Evolutionary conservation across 2,888 invertebrate genomes (phyloP).

Genomic region (Spilosoma lubricipeda): DNA sequence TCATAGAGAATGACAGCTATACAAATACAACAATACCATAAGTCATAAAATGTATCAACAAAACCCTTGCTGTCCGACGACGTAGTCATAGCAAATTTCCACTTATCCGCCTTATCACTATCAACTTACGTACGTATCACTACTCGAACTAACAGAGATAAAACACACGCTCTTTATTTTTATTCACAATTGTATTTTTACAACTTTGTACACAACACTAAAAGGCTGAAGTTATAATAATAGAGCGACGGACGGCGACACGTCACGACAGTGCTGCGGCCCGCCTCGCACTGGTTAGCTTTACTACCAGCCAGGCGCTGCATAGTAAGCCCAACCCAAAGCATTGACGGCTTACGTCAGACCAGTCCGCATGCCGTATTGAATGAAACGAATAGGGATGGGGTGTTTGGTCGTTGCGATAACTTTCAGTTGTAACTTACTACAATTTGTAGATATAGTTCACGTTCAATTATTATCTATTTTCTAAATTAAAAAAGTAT

Average conservation of each 20-base stretch:
- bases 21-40: slow-evolving; percentile 42
- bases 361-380: slow-evolving; percentile 69
- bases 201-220: slow-evolving; percentile 52
- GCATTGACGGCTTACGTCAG: slow-evolving; percentile 80
- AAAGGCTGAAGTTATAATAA: slow-evolving; percentile 41
- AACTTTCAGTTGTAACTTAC: neutral
- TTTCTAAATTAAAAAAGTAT: neutral
- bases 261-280: slow-evolving; percentile 68
- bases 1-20: slow-evolving; percentile 28
- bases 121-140: slow-evolving; percentile 68
- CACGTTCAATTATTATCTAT: neutral
- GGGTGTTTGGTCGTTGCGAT: slow-evolving; percentile 39
- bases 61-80: slow-evolving; percentile 66
- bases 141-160: slow-evolving; percentile 54
- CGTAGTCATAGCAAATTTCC: slow-evolving; percentile 77
- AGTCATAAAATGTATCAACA: slow-evolving; percentile 60
- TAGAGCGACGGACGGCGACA: slow-evolving; percentile 48
- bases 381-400: slow-evolving; percentile 70
- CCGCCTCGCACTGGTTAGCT: slow-evolving; percentile 76
- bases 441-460: neutral
- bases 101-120: slow-evolving; percentile 77
- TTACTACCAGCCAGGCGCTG: slow-evolving; percentile 51
- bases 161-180: slow-evolving; percentile 41
- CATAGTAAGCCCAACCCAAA: slow-evolving; percentile 66
- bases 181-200: slow-evolving; percentile 43